Base-by-base conservation (phyloP, 2,888 invertebrate species). In the Clivina fossor region DNA sequence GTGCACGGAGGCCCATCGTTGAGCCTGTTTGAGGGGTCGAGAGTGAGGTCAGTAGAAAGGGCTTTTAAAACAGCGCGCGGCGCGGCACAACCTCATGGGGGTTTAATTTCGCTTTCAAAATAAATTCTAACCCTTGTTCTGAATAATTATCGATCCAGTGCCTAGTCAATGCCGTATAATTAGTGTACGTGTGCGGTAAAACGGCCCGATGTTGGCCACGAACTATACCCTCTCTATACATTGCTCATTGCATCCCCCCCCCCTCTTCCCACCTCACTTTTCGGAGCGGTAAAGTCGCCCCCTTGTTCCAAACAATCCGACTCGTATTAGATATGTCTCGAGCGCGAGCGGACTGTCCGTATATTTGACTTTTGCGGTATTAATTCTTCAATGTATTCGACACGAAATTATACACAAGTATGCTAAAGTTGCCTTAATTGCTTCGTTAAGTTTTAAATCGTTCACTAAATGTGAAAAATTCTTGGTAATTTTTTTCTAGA, bases 101-200 rank as follows among this genome's bases (percentile, higher is more conserved):
- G 38, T 38, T 46, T 55, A 46, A 55, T 47, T 47, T 55, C 47
- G 55, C 55, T 55, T 55, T 55, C 38, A 55, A 55, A 55, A 55
- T 55, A 55, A 35, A 55, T 47, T 47, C 40, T 55, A 46, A 40
- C 47, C 51, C 51, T 51, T 51, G 51, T 51, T 51, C 55, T 55
- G 55, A 55, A 55, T 55, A 47, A 46, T 55, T 46, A 55, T 55
- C 55, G 55, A 55, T 55, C 47, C 47, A 47, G 16, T 35, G 8
- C 13, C 44, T 55, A 55, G 47, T 55, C 47, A 55, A 55, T 55
- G 55, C 47, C 40, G 55, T 55, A 55, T 55, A 55, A 55, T 55
- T 55, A 55, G 55, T 55, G 55, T 38, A 38, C 47, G 55, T 47
- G n/a, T n/a, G 47, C 38, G 55, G 46, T 28, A n/a, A n/a, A n/a